phyloP scores from a whole-genome alignment of 1,140 invertebrate genomes.

The Zaprionus tsacasi region DNA sequence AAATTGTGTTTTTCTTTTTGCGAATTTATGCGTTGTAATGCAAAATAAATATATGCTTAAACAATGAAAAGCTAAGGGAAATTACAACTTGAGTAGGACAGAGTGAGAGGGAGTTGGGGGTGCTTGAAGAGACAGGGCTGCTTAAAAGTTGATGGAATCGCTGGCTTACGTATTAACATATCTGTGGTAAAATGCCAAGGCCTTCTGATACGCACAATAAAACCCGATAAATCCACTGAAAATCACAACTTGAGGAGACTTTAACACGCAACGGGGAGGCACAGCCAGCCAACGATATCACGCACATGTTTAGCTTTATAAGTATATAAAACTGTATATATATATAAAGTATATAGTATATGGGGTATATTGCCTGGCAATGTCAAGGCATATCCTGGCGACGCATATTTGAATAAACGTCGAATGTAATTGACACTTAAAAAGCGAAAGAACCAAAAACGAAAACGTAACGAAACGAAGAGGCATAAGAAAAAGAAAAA shows the following conservation, averaged over 20 bases:
- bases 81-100: background rate
- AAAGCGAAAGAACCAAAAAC: conserved; percentile 25
- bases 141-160: conserved; percentile 64
- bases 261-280: conserved; percentile 63
- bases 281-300: conserved; percentile 17
- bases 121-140: background rate
- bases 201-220: conserved; percentile 73
- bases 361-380: conserved; percentile 39
- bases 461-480: conserved; percentile 29
- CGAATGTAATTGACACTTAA: conserved; percentile 82
- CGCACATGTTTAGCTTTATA: conserved; percentile 30
- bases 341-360: conserved; percentile 4
- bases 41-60: conserved; percentile 68
- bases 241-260: conserved; percentile 78
- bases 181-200: conserved; percentile 71
- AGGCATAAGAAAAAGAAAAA: background rate
- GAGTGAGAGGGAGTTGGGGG: background rate
- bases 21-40: conserved; percentile 44
- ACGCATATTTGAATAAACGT: conserved; percentile 81
- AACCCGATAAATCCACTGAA: conserved; percentile 73
- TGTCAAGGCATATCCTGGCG: conserved; percentile 64
- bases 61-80: conserved; percentile 31
- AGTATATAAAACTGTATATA: conserved; percentile 3
- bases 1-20: conserved; percentile 50
- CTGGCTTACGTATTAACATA: conserved; percentile 55